Conservation (phyloP, 1,140 invertebrate genomes). For the Hylaeus volcanicus region DNA sequence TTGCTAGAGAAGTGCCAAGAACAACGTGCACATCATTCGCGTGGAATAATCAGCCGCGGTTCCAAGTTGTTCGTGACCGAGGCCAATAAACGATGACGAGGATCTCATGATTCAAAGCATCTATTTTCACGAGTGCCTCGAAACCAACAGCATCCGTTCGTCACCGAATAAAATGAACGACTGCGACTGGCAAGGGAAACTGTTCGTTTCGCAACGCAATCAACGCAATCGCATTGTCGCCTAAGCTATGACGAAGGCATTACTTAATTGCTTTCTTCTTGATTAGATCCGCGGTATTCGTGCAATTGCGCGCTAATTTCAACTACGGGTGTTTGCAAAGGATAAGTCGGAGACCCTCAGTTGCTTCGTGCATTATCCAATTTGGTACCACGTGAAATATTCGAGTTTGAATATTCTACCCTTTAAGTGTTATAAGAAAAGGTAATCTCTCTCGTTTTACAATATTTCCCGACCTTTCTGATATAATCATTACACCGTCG, state of each 20-base stretch:
- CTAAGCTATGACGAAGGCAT: background rate
- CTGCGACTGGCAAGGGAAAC: background rate
- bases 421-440: too few relatives aligned
- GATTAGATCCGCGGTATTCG: background rate
- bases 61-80: background rate
- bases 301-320: background rate
- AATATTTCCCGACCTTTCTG: too few relatives aligned
- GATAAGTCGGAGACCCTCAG: too few relatives aligned
- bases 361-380: too few relatives aligned
- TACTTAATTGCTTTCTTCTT: background rate
- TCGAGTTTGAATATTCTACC: too few relatives aligned
- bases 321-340: background rate
- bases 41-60: background rate
- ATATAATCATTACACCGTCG: too few relatives aligned
- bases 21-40: background rate
- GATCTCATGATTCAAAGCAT: background rate
- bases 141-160: background rate
- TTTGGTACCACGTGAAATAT: too few relatives aligned
- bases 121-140: background rate
- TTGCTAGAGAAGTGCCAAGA: conserved; percentile 5
- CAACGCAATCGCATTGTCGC: background rate
- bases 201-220: background rate
- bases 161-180: background rate
- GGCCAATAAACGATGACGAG: background rate
- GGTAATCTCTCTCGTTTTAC: too few relatives aligned